A percentile compares a stretch with the other conserved stretches of the same genome.
phyloP scores from a whole-genome alignment of 2,113 vertebrate species.

The Chloropsis cyanopogon region DNA sequence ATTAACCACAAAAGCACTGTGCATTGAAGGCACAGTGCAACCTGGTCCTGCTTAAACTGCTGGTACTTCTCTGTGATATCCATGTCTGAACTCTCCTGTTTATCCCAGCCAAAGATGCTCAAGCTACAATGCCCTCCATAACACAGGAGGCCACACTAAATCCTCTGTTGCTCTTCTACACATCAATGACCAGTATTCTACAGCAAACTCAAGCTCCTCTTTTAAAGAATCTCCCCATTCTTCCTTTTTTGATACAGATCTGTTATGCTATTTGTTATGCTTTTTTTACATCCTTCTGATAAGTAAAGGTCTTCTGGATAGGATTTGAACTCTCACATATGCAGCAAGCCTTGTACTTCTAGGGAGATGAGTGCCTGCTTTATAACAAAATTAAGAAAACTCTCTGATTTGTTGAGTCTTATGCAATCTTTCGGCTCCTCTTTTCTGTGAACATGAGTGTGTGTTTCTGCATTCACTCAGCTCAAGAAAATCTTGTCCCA shows the following conservation, averaged over 20 bases:
- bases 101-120: background rate
- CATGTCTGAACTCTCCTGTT: accelerated
- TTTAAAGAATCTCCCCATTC: background rate
- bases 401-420: background rate
- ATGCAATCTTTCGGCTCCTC: background rate
- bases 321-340: background rate
- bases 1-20: background rate
- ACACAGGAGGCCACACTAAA: background rate
- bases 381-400: background rate
- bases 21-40: background rate
- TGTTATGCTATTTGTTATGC: background rate
- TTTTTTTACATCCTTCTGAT: background rate
- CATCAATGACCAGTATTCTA: background rate
- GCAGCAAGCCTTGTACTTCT: background rate
- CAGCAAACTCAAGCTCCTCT: background rate
- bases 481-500: background rate
- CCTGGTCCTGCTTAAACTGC: background rate
- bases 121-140: background rate
- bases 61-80: background rate
- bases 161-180: background rate
- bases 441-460: background rate
- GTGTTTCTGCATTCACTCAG: background rate
- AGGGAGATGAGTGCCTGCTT: background rate
- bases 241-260: background rate
- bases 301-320: background rate